phyloP scores from a whole-genome alignment of 2,888 invertebrate species.

The Pristionchus japonicus region DNA sequence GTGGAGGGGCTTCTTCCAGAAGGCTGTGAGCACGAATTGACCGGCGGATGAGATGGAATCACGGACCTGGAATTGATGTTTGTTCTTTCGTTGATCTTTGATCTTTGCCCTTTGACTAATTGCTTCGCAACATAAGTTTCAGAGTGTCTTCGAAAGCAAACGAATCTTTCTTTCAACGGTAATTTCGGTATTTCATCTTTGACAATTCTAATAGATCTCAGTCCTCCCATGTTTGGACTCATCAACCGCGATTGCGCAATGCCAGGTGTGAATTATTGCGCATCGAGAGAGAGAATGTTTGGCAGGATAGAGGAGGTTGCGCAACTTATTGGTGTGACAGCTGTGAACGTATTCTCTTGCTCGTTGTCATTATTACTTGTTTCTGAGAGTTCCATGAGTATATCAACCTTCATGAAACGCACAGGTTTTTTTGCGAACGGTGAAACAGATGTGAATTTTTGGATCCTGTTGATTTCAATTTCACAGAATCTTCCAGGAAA shows the following conservation, averaged over 20 bases:
- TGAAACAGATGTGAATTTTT: not conserved
- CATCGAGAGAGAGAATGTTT: not conserved
- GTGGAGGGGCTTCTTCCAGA: slow-evolving; percentile 55
- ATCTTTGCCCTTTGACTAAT: not conserved
- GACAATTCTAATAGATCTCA: too few relatives aligned
- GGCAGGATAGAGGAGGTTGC: not conserved
- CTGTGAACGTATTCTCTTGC: not conserved
- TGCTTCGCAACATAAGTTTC: too few relatives aligned
- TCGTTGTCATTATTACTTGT: too few relatives aligned
- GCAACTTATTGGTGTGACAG: not conserved
- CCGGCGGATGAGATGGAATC: slow-evolving; percentile 51
- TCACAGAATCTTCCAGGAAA: not conserved
- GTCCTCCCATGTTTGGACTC: not conserved
- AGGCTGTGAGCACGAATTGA: slow-evolving; percentile 51
- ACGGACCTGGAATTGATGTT: slow-evolving; percentile 45
- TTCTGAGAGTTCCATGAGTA: too few relatives aligned
- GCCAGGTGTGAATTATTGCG: not conserved
- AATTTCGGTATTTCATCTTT: too few relatives aligned
- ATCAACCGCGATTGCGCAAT: not conserved
- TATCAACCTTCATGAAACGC: too few relatives aligned
- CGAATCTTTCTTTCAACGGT: too few relatives aligned
- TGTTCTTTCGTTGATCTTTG: not conserved
- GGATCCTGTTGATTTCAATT: too few relatives aligned
- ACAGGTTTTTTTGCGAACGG: not conserved
- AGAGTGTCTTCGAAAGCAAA: too few relatives aligned